A percentile compares a stretch with the other conserved stretches of the same genome.
These are phyloP conservation scores for Sphaerophoria taeniata DNA, from an alignment of 2,888 invertebrate genomes.

Conservation along the genomic window DNA sequence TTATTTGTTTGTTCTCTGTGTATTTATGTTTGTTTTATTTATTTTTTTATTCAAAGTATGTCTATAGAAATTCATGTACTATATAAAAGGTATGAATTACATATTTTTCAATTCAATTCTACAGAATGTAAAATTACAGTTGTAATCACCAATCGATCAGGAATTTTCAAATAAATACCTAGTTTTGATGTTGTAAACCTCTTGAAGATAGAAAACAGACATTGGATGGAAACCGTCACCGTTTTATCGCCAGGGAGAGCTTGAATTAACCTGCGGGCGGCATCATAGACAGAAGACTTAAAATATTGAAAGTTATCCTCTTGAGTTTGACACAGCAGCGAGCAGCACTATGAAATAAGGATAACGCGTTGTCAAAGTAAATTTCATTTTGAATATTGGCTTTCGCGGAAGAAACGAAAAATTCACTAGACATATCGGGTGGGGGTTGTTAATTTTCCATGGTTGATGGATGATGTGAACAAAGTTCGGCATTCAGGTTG, in stretches of 20 bases:
- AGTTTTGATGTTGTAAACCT: constrained; percentile 59
- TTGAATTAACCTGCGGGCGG: constrained; percentile 71
- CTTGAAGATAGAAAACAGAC: constrained; percentile 51
- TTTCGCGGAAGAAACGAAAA: constrained; percentile 72
- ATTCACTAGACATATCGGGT: constrained; percentile 61
- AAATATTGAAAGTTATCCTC: constrained; percentile 70
- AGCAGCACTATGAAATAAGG: constrained; percentile 50
- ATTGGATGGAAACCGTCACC: constrained; percentile 60
- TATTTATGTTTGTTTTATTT: too few relatives aligned
- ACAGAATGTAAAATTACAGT: constrained; percentile 25
- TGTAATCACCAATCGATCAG: constrained; percentile 69
- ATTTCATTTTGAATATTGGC: constrained; percentile 73
- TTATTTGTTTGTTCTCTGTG: not conserved
- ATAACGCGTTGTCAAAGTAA: constrained; percentile 74
- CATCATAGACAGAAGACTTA: constrained; percentile 72
- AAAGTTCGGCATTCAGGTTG: constrained; percentile 47
- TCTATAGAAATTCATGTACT: not conserved
- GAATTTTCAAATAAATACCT: constrained; percentile 70
- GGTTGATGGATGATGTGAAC: constrained; percentile 52
- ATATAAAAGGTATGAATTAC: not conserved
- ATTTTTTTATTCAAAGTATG: not conserved
- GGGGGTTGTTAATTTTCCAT: constrained; percentile 67
- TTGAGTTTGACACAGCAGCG: constrained; percentile 17
- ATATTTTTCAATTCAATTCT: too few relatives aligned
- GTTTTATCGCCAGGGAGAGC: constrained; percentile 20